A percentile compares a stretch with the other conserved stretches of the same genome.
Conservation (phyloP, 2,113 vertebrate genomes). For the Falco punctatus region DNA sequence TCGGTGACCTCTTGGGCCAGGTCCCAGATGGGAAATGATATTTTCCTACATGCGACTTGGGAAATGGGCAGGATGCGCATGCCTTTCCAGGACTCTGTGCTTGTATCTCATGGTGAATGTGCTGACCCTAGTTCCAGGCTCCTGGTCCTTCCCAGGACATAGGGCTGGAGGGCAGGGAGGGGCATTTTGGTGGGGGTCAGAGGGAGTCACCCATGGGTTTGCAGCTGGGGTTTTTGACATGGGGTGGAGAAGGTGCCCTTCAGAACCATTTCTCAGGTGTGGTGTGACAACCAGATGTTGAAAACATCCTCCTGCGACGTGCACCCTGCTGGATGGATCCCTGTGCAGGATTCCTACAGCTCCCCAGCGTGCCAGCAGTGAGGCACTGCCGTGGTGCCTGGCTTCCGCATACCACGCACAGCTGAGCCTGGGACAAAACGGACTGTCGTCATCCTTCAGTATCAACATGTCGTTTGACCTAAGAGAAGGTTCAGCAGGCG, state of each 20-base stretch:
- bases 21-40: rapidly evolving
- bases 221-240: rapidly evolving
- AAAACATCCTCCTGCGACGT: rapidly evolving
- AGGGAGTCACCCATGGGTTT: too few relatives aligned
- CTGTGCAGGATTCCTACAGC: rapidly evolving
- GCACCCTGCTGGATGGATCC: rapidly evolving
- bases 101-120: rapidly evolving
- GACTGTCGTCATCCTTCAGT: rapidly evolving
- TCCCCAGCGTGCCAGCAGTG: rapidly evolving
- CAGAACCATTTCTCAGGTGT: neutral
- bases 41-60: rapidly evolving
- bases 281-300: rapidly evolving
- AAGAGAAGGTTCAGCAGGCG: neutral
- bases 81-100: neutral
- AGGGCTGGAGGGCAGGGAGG: rapidly evolving
- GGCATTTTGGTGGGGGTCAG: rapidly evolving
- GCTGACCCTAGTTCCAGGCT: rapidly evolving
- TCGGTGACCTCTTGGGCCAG: rapidly evolving
- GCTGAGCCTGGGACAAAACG: neutral
- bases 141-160: rapidly evolving
- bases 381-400: rapidly evolving
- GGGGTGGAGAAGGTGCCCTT: neutral
- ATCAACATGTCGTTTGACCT: neutral
- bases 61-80: rapidly evolving
- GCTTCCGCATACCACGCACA: rapidly evolving